Evolutionary conservation across 2,888 invertebrate genomes (phyloP), one percentile per base, ranked within the genome.

Genomic region (Eupithecia abbreviata): DNA sequence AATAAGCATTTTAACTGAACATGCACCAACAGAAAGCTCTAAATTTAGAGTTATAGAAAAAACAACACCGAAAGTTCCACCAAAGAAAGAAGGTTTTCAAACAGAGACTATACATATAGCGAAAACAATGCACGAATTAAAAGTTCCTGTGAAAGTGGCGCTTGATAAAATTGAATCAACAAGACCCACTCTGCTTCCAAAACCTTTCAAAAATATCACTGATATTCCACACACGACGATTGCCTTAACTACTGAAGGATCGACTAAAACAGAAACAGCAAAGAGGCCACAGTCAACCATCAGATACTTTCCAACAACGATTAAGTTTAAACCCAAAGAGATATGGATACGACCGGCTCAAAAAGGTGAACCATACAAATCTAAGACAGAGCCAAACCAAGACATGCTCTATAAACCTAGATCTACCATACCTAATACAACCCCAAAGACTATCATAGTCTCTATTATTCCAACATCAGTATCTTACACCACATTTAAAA

Each of bases 401-500:
- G 86, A 91, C 70, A 89, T 91, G 51, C 84, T 88, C 78, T 81
- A 85, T 58, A 91, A 88, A 82, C 81, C 86, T 65, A 91, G 87
- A 86, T 86, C 84, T 80, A 85, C 88, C 51, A 73, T 70, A 45
- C 83, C 87, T 74, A 89, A 87, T 67, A 94, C 95, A 7, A 94
- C 95, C 69, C 94, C 93, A 68, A 93, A 91, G 81, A 95, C 95
- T 9, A 95, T 95, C 65, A 92, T 95, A 72, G 95, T 95, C 12
- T 94, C 95, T 10, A 95, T 95, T 78, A 95, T 95, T 87, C 95
- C 95, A 30, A 94, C 95, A 67, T 94, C 95, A 45, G 90, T 94
- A 62, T 93, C 94, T 2, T 94, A 95, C 80, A 88, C 91, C 7
- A 91, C 92, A 7, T 95, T 91, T 78, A 95, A 92, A 89, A 94